Evolutionary conservation across 37 sponge, comb jelly and placozoan genomes (phyloP).

Genomic region (Hexactinellida sp.): DNA sequence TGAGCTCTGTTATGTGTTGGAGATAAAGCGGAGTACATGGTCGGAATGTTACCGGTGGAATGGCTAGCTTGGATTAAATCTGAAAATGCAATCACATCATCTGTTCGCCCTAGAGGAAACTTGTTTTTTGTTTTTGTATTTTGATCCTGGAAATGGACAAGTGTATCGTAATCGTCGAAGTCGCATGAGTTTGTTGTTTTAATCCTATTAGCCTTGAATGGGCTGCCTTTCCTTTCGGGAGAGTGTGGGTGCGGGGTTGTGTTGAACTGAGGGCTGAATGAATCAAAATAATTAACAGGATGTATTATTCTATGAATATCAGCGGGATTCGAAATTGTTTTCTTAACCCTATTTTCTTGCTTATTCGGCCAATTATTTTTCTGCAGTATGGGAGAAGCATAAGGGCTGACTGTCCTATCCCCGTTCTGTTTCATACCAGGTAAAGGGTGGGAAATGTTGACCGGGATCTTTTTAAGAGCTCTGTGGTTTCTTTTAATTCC

Average conservation of each 20-base stretch:
- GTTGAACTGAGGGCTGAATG: not conserved
- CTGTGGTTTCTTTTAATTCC: not conserved
- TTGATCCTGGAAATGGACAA: not conserved
- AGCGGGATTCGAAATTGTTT: not conserved
- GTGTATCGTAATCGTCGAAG: not conserved
- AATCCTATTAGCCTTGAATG: not conserved
- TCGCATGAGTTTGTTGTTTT: not conserved
- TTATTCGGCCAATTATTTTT: not conserved
- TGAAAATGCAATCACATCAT: not conserved
- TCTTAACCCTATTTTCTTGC: not conserved
- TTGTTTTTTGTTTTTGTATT: not conserved
- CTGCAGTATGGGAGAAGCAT: not conserved
- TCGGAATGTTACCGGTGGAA: slow-evolving; percentile 1
- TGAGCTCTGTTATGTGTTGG: not conserved
- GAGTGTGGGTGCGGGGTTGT: not conserved
- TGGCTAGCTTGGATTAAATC: not conserved
- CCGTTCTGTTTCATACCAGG: not conserved
- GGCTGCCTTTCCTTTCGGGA: not conserved
- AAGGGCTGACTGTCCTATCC: not conserved
- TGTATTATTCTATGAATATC: not conserved
- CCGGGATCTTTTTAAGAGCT: not conserved
- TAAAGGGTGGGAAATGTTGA: not conserved
- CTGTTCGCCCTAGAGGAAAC: not conserved
- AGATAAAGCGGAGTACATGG: not conserved
- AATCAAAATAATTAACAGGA: not conserved